Evolutionary conservation across 2,888 invertebrate species (phyloP).

Genomic region (Hypena proboscidalis): DNA sequence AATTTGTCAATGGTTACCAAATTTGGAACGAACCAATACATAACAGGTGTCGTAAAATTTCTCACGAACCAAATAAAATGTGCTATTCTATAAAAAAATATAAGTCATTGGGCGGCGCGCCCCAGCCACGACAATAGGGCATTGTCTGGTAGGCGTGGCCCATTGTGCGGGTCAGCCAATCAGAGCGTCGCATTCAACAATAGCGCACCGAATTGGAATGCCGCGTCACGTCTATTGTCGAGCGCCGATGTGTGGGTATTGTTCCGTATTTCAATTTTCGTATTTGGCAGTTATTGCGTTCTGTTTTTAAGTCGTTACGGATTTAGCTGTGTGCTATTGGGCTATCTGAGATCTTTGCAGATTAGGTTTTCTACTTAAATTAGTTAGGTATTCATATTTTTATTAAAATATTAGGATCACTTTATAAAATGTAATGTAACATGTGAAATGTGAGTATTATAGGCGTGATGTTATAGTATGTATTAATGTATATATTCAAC

Average conservation of each 20-base stretch:
- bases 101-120: constrained; percentile 65
- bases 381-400: too few relatives aligned
- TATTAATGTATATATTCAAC: too few relatives aligned
- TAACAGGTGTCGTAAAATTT: not conserved
- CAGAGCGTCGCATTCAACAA: constrained; percentile 70
- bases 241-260: constrained; percentile 67
- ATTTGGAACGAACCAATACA: not conserved
- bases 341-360: too few relatives aligned
- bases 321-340: not conserved
- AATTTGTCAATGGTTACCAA: not conserved
- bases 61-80: constrained; percentile 3
- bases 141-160: constrained; percentile 81
- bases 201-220: constrained; percentile 82
- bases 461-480: too few relatives aligned
- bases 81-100: constrained; percentile 34
- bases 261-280: constrained; percentile 57
- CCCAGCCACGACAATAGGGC: constrained; percentile 73
- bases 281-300: constrained; percentile 43
- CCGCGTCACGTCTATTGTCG: constrained; percentile 75
- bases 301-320: constrained; percentile 30
- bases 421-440: too few relatives aligned
- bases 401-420: too few relatives aligned
- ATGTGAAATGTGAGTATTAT: too few relatives aligned
- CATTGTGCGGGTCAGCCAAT: constrained; percentile 80
- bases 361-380: too few relatives aligned